A percentile compares a stretch with the other conserved stretches of the same genome.
These are phyloP conservation scores for Lucilia sericata DNA, from an alignment of 1,140 invertebrate genomes.

Conservation along the genomic window DNA sequence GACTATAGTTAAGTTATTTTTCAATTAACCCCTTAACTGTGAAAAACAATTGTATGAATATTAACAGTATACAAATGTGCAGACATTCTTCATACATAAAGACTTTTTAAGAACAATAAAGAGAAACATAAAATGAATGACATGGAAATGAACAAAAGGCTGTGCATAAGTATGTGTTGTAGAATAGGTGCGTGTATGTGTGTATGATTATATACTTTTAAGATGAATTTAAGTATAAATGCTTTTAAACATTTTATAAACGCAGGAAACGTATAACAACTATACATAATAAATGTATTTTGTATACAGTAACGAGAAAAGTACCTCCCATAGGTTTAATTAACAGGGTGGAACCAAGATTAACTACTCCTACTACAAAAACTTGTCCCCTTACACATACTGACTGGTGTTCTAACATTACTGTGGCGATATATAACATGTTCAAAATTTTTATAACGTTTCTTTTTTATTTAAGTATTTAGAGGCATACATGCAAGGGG, in stretches of 20 bases:
- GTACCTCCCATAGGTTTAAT: slow-evolving; percentile 8
- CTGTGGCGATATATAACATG: too few species aligned
- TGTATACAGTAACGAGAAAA: not conserved
- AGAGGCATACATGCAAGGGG: not conserved
- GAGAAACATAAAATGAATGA: slow-evolving; percentile 26
- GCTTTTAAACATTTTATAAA: slow-evolving; percentile 29
- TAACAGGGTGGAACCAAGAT: not conserved
- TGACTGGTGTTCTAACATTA: too few species aligned
- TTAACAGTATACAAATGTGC: too few species aligned
- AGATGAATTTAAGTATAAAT: slow-evolving; percentile 15
- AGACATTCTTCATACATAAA: not conserved
- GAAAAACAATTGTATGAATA: too few species aligned
- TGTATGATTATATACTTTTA: not conserved
- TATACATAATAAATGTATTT: not conserved
- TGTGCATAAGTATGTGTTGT: not conserved
- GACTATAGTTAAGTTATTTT: too few species aligned
- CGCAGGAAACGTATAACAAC: not conserved
- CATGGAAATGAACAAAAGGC: slow-evolving; percentile 41
- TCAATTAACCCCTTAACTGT: too few species aligned
- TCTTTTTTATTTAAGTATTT: too few species aligned
- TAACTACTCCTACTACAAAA: not conserved
- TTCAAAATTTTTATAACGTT: too few species aligned
- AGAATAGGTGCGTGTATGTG: not conserved
- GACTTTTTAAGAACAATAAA: slow-evolving; percentile 33
- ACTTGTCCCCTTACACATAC: too few species aligned